Evolutionary conservation across 37 sponge, comb jelly and placozoan genomes (phyloP).

Genomic region (Mnemiopsis leidyi): DNA sequence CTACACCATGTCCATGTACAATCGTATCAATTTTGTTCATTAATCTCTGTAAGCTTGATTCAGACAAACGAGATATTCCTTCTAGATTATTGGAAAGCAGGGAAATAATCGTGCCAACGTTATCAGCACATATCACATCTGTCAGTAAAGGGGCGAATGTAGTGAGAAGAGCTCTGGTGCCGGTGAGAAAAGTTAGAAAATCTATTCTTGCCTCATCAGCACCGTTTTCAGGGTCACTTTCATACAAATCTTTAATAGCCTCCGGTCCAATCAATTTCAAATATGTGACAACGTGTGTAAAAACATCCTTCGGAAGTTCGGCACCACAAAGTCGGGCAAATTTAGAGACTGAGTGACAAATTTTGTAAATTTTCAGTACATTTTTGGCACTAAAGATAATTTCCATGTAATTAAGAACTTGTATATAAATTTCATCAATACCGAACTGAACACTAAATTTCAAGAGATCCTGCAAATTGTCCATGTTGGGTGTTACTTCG

Average conservation of each 20-base stretch:
- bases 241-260: neutral
- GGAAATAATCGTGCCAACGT: neutral
- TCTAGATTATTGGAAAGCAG: neutral
- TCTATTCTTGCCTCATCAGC: neutral
- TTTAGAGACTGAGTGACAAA: neutral
- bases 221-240: neutral
- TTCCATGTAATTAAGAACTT: neutral
- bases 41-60: neutral
- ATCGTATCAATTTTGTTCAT: neutral
- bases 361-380: neutral
- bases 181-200: neutral
- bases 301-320: neutral
- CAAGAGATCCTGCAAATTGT: slow-evolving; percentile 19
- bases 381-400: neutral
- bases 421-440: neutral
- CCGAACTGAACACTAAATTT: neutral
- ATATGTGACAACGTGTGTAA: neutral
- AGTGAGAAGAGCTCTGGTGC: neutral
- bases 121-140: neutral
- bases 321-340: neutral
- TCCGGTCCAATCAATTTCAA: neutral
- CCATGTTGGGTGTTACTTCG: neutral
- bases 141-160: neutral
- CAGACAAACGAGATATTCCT: neutral
- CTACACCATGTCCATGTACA: too few species aligned